Evolutionary conservation across 2,888 invertebrate genomes (phyloP), one percentile per base, ranked within the genome.

Genomic region (Clitarchus hookeri): DNA sequence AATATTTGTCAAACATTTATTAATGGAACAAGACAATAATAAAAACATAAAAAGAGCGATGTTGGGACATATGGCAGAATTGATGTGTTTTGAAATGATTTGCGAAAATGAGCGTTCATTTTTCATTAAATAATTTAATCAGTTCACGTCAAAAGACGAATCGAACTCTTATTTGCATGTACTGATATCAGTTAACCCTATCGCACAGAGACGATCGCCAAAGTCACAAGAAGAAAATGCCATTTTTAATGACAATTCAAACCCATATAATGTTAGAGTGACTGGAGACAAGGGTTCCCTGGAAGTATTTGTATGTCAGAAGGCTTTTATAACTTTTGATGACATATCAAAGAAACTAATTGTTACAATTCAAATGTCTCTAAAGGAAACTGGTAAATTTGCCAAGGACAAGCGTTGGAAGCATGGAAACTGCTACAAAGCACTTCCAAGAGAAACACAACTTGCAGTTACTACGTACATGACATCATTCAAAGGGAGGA

Each of bases 401-500:
- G 11, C 3, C 27, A 77, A n/a, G n/a, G n/a, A n/a, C n/a, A n/a
- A 48, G 23, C 8, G 84, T 9, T 4, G 84, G 25, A 84, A 84
- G 26, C 84, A 84, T 48, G 44, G 11, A 9, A 36, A 8, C 19
- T 48, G 48, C 48, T 8, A 48, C 16, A 48, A 48, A 6, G 48
- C 48, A 6, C 8, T 48, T 48, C 48, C 48, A 48, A 48, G 16
- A 48, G 12, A 19, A 27, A 26, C 54, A 25, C 26, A 65, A 77
- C 54, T 26, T 27, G 36, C 44, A 77, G 53, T 13, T 27, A 54
- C 27, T 27, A 88, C 48, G 44, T 88, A 89, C 85, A 88, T 89
- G 78, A 88, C 86, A 85, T 88, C 88, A 84, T 89, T 89, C 88
- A 88, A 88, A 87, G 88, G 88, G 85, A 87, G n/a, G n/a, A n/a